These are phyloP conservation scores for Aphelinus atriplicis DNA, from an alignment of 1,140 invertebrate genomes.

Conservation along the genomic window DNA sequence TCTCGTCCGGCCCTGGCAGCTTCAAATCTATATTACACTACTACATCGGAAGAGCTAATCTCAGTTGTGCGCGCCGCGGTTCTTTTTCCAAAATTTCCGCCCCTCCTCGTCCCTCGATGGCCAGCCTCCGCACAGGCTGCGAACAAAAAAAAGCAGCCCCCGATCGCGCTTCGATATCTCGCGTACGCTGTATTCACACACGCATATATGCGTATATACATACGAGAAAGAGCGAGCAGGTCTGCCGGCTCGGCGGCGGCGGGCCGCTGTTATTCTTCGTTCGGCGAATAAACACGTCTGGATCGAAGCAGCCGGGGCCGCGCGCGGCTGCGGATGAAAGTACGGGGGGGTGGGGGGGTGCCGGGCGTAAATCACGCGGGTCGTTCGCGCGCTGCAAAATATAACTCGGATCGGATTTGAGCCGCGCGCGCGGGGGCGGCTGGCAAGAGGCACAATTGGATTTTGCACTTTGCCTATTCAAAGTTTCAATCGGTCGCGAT, in stretches of 20 bases:
- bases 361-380: neutral
- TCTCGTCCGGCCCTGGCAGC: too few species aligned
- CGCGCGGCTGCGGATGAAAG: neutral
- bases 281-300: too few species aligned
- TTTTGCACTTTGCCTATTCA: slow-evolving; percentile 50
- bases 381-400: slow-evolving; percentile 30
- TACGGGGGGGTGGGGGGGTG: neutral
- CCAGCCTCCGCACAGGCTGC: too few species aligned
- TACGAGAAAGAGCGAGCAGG: too few species aligned
- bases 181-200: neutral
- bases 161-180: too few species aligned
- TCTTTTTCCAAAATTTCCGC: neutral
- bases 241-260: too few species aligned
- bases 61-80: neutral
- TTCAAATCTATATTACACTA: too few species aligned
- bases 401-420: slow-evolving; percentile 51
- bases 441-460: slow-evolving; percentile 44
- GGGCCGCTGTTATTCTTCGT: too few species aligned
- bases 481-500: slow-evolving; percentile 49
- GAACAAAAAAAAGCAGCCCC: too few species aligned
- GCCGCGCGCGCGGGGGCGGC: slow-evolving; percentile 42
- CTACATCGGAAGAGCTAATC: neutral
- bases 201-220: neutral
- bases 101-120: too few species aligned
- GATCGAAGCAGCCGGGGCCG: too few species aligned